Evolutionary conservation across 1,140 invertebrate species (phyloP), one percentile per base, ranked within the genome.

Genomic region (Micrasema minimum): DNA sequence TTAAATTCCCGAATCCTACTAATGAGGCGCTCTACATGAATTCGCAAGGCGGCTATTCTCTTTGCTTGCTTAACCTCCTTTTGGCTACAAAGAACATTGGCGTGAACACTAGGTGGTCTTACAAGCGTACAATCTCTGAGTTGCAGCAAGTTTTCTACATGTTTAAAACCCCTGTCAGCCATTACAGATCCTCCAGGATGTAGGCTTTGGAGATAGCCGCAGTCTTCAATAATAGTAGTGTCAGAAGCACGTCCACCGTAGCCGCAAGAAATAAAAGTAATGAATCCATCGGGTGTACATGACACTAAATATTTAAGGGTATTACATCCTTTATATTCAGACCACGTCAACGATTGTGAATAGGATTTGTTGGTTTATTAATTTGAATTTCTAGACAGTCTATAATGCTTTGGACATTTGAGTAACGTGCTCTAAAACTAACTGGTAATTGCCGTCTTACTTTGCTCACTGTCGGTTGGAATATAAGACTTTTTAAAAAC

Each of bases 381-480:
- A 53, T 53, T 53, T 53, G 50, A 2, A 53, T 53, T 53, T 53
- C 50, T 10, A 53, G 11, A 12, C 23, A 53, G 23, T 53, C 23
- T 6, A 53, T 53, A 6, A 53, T 53, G 2, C 20, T 5, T 5
- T 26, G 23, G 1, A 53, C 50, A 5, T 31, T 26, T 1, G 22
- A 11, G 12, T 53, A 53, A 4, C 50, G 23, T 12, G 46, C 2
- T 31, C 50, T 26, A 22, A 53, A 53, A 14, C 22, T 26, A 23
- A 31, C 26, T 4, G 50, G 50, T n/a, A 53, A 53, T 2, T 53
- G 50, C 5, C 20, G 7, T 26, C 23, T 53, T 26, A 53, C 26
- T n/a, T 31, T 16, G 2, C 1, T 10, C 2, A 22, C 1, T 1
- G 50, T 26, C n/a, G 50, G 50, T 22, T 22, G 26, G 11, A 53